Percentiles rank a stretch among this genome's conserved stretches.
These are phyloP conservation scores for Tenthredo amoena DNA, from an alignment of 2,888 invertebrate species.

Conservation along the genomic window DNA sequence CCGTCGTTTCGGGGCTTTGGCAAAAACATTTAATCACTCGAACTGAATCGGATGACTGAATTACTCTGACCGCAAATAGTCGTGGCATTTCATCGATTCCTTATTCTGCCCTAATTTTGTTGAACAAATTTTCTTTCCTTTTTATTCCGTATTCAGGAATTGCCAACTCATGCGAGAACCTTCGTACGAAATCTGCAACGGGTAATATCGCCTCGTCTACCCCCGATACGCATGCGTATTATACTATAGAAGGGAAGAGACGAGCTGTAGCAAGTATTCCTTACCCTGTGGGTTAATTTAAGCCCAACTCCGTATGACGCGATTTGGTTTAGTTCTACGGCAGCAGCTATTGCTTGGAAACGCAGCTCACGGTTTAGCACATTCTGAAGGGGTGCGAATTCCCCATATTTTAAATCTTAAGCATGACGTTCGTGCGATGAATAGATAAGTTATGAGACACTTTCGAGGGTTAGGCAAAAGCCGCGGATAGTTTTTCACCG, in stretches of 20 bases:
- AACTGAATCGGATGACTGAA: conserved; percentile 45
- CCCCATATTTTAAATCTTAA: conserved; percentile 47
- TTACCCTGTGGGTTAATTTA: conserved; percentile 30
- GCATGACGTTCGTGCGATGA: conserved; percentile 29
- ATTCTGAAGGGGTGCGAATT: neutral
- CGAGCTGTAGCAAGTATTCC: neutral
- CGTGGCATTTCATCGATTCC: neutral
- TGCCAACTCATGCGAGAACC: neutral
- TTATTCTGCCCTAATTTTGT: neutral
- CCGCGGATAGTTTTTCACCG: conserved; percentile 29
- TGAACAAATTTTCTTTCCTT: neutral
- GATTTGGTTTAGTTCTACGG: conserved; percentile 19
- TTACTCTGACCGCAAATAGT: conserved; percentile 10
- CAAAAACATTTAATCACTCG: conserved; percentile 52
- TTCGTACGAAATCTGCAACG: neutral
- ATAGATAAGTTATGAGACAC: conserved; percentile 34
- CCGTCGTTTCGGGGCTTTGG: conserved; percentile 25
- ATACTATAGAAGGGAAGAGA: neutral
- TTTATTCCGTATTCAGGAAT: neutral
- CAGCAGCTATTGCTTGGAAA: conserved; percentile 26
- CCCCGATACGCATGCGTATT: neutral
- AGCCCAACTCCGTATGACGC: conserved; percentile 21
- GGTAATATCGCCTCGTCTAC: neutral
- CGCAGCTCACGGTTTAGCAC: conserved; percentile 26
- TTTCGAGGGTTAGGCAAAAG: neutral